phyloP scores from a whole-genome alignment of 2,113 vertebrate genomes.

The Struthio camelus region DNA sequence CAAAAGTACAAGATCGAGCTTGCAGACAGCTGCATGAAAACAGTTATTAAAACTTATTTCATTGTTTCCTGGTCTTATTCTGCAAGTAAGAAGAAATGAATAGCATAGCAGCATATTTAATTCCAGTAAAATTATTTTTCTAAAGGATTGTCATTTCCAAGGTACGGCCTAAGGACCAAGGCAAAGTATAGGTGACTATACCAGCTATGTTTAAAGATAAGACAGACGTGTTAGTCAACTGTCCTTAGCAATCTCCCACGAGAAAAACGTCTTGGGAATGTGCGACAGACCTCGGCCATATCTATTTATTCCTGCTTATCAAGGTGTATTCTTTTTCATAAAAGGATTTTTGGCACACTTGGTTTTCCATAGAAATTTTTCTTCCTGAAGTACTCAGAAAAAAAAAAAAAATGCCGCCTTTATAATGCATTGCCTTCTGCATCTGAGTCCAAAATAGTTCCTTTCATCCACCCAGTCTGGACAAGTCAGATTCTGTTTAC shows the following conservation, averaged over 20 bases:
- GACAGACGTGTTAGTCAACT: conserved; percentile 43
- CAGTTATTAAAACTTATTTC: conserved; percentile 47
- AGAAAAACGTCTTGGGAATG: neutral
- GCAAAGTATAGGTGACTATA: neutral
- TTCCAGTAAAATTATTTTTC: conserved; percentile 44
- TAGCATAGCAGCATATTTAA: conserved; percentile 46
- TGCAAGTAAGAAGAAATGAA: neutral
- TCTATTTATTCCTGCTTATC: neutral
- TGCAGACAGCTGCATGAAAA: conserved; percentile 15
- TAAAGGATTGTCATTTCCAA: conserved; percentile 58
- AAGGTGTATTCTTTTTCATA: neutral
- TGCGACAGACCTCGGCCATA: neutral
- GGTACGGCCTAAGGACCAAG: conserved; percentile 22
- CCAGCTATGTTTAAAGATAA: conserved; percentile 52
- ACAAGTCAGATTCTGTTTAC: neutral
- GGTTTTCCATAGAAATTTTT: neutral
- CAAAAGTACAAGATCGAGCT: conserved; percentile 27
- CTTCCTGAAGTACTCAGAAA: neutral
- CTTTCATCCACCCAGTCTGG: neutral
- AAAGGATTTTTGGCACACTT: neutral
- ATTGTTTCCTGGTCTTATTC: neutral
- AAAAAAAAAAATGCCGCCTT: neutral
- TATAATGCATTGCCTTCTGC: neutral
- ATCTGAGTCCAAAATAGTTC: neutral
- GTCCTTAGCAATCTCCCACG: conserved; percentile 9